phyloP scores from a whole-genome alignment of 2,797 vertebrate genomes.

The Bucorvus abyssinicus region DNA sequence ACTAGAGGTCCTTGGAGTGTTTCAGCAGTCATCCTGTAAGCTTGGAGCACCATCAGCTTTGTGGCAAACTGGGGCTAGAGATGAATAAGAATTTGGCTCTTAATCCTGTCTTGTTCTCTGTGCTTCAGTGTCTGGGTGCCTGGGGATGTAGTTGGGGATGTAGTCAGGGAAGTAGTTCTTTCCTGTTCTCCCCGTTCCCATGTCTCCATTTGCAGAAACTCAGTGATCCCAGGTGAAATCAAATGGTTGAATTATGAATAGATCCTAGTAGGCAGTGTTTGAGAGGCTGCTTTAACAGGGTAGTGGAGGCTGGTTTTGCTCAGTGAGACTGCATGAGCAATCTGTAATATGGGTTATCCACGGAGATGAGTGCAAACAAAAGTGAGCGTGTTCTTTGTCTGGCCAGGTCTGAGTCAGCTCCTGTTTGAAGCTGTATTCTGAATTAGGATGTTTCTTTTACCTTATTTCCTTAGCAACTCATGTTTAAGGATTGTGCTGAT shows the following conservation, averaged over 20 bases:
- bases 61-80: background rate
- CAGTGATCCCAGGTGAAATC: background rate
- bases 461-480: constrained; percentile 38
- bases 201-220: background rate
- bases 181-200: fast-evolving
- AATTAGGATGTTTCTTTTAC: constrained; percentile 15
- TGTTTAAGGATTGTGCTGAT: background rate
- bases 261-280: background rate
- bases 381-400: background rate
- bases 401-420: constrained; percentile 18
- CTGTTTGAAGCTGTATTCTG: background rate
- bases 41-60: background rate
- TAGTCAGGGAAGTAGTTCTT: background rate
- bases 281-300: background rate
- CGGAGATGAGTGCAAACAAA: background rate
- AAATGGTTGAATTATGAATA: background rate
- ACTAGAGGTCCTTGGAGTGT: background rate
- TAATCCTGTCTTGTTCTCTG: background rate
- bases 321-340: background rate
- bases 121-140: background rate
- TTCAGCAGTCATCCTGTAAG: background rate
- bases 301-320: background rate
- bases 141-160: background rate
- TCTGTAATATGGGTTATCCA: background rate
- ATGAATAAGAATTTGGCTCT: background rate